Base-by-base conservation (phyloP, 2,888 invertebrate genomes). In the Neoscelio sp. region DNA sequence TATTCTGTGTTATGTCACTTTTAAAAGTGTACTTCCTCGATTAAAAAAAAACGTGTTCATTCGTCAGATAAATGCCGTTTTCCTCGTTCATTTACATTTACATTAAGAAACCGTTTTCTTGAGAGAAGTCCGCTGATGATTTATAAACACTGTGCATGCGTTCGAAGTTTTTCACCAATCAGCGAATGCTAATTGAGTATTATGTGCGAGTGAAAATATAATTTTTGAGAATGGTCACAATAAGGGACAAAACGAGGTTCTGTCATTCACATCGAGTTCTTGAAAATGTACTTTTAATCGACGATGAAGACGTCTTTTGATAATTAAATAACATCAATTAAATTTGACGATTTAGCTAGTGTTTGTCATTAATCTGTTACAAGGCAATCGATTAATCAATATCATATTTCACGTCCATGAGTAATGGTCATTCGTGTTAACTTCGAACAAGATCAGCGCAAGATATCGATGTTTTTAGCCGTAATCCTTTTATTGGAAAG, bases 401-500 rank as follows among this genome's bases (percentile, higher is more conserved):
- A 58, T 75, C 65, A 56, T 79, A 58, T 70, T 74, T 78, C 71
- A 64, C 52, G 65, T 28, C 28, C 18, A 12, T 54, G 54, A 71
- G 46, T 73, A 71, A 78, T 67, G 64, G 38, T 18, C 38, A 42
- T 50, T 64, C 38, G 30, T 33, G 58, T 71, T 40, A 70, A 58
- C 48, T 54, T 18, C 46, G 38, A 79, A 70, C 48, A 64, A 67
- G 78, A 78, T 78, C 73, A 79, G 44, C 44, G 54, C 44, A 35
- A 23, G 75, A 76, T 80, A 67, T 56, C 26, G 30, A 40, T 20
- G 54, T 40, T 38, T 52, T 76, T 23, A 17, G 18, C 30, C 12
- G 67, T 44, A 73, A 64, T 80, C 71, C 60, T 80, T 78, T 75
- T 71, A 71, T 71, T 75, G 67, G 75, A 76, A 76, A 80, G 80